Evolutionary conservation across 2,888 invertebrate species (phyloP), one percentile per base, ranked within the genome.

Genomic region (Mesochorus sp.): DNA sequence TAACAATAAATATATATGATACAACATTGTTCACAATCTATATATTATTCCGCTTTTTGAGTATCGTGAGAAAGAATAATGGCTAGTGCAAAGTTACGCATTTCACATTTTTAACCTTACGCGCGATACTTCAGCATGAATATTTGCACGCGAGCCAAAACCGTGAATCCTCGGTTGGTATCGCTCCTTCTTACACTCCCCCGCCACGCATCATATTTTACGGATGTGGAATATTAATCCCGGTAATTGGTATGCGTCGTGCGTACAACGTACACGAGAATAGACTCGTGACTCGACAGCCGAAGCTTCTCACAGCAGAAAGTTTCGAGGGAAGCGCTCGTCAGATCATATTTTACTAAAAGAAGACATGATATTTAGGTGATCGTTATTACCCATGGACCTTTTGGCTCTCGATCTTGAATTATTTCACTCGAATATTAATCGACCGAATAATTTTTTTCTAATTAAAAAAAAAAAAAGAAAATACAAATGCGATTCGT

Each of bases 151-250:
- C 49, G 53, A 28, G 51, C 39, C 21, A 44, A 53, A 37, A 34
- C 10, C 12, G 70, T 24, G 49, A 31, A 17, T 19, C 12, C 19
- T 31, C n/a, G 24, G 31, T 8, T 21, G 21, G 21, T 44, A n/a
- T n/a, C n/a, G n/a, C n/a, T n/a, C 28, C 5, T 17, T 17, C 19
- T 10, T 34, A 5, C 14, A 21, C 17, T 42, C 39, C 14, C 12
- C 10, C 8, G 55, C 66, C 67, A 24, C 68, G 71, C 74, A 68
- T 82, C 72, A 79, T 85, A 86, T 84, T 83, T 85, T 85, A 86
- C 87, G 83, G 80, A 84, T 80, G 83, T 82, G 80, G 85, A 85
- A 87, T 87, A 87, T 86, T 86, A 87, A 87, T 86, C 86, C 79
- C 64, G 84, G 83, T 84, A 82, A 84, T 87, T 86, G 82, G 84